A percentile compares a stretch with the other conserved stretches of the same genome.
phyloP scores from a whole-genome alignment of 2,113 vertebrate species.

The Salvator merianae region DNA sequence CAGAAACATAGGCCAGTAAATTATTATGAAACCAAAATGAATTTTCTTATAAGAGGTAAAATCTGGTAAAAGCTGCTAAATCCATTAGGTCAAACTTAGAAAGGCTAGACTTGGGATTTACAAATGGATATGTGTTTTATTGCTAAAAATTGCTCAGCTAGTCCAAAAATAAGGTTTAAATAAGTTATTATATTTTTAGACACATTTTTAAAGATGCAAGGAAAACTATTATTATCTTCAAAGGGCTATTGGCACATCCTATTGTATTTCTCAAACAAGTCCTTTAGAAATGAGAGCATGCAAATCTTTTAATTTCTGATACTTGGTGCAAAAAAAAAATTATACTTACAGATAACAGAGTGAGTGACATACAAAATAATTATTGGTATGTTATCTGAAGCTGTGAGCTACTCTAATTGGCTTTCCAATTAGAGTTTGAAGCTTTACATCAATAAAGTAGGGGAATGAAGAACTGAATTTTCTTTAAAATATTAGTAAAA shows the following conservation, averaged over 20 bases:
- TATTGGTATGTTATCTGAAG: constrained; percentile 52
- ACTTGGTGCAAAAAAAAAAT: constrained; percentile 49
- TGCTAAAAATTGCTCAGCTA: constrained; percentile 49
- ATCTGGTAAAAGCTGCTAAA: constrained; percentile 61
- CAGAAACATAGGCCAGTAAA: constrained; percentile 18
- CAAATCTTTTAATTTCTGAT: constrained; percentile 36
- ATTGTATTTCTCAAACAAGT: background rate
- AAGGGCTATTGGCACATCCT: constrained; percentile 13
- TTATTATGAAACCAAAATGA: constrained; percentile 65
- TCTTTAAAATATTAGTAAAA: constrained; percentile 32
- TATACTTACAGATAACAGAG: constrained; percentile 27
- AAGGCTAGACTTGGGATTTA: constrained; percentile 68
- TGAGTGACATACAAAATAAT: constrained; percentile 49
- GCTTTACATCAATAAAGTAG: constrained; percentile 47
- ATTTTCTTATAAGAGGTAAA: constrained; percentile 56
- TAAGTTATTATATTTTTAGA: constrained; percentile 56
- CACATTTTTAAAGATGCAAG: background rate
- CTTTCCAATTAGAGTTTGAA: constrained; percentile 57
- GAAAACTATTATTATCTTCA: constrained; percentile 27
- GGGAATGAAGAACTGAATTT: constrained; percentile 51
- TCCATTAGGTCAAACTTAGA: constrained; percentile 71
- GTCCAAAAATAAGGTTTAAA: constrained; percentile 45
- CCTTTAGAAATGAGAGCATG: constrained; percentile 57
- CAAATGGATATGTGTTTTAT: constrained; percentile 61
- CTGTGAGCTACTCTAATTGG: constrained; percentile 50